These are phyloP conservation scores for Aptenodytes patagonicus DNA, from an alignment of 2,113 vertebrate species.

Conservation along the genomic window DNA sequence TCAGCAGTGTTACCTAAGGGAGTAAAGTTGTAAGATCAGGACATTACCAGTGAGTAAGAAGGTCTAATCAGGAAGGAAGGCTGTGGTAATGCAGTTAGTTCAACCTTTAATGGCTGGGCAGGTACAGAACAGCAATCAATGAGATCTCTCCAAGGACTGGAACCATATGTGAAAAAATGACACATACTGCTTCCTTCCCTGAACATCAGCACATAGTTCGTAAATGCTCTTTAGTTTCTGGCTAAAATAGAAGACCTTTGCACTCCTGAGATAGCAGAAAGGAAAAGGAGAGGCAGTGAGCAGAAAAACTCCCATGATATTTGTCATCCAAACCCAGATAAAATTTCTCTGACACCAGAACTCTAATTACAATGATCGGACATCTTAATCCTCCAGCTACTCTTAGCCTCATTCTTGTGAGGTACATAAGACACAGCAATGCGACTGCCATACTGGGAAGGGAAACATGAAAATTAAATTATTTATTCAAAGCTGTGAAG, in stretches of 20 bases:
- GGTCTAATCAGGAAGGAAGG: conserved; percentile 8
- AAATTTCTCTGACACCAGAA: neutral
- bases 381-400: neutral
- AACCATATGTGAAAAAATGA: neutral
- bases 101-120: neutral
- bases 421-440: no score
- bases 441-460: neutral
- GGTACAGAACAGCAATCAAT: neutral
- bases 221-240: neutral
- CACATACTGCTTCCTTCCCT: neutral
- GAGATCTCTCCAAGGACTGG: neutral
- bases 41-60: neutral
- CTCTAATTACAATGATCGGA: neutral
- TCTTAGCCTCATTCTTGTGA: neutral
- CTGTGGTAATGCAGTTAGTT: neutral
- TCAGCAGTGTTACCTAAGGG: neutral
- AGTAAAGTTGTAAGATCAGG: neutral
- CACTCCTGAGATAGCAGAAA: conserved; percentile 1
- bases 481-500: neutral
- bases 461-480: neutral
- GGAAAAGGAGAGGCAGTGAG: conserved; percentile 46
- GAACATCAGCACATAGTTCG: rapidly evolving
- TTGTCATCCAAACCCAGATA: conserved; percentile 26
- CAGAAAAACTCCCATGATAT: neutral
- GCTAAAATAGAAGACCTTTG: conserved; percentile 15